phyloP scores from a whole-genome alignment of 1,140 invertebrate genomes.

The Drosophila pandora region DNA sequence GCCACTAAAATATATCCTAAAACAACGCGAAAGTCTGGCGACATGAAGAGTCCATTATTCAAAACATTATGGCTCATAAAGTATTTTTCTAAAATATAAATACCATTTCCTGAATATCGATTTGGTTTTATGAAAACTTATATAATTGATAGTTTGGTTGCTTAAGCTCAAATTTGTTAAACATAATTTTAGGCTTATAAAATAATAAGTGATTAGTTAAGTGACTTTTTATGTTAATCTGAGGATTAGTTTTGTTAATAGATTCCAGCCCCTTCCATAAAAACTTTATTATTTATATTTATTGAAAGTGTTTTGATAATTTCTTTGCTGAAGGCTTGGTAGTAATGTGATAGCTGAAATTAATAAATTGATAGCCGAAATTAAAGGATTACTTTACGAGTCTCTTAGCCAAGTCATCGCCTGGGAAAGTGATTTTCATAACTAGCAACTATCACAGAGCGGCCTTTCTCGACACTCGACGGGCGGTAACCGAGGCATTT shows the following conservation, averaged over 20 bases:
- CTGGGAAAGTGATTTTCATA: constrained; percentile 15
- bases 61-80: constrained; percentile 1
- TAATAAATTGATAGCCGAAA: constrained; percentile 8
- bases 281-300: neutral
- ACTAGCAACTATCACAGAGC: neutral
- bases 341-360: constrained; percentile 8
- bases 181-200: neutral
- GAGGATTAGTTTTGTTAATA: neutral
- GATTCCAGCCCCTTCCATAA: neutral
- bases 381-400: constrained; percentile 26
- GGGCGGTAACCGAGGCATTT: constrained; percentile 39
- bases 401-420: constrained; percentile 16
- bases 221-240: neutral
- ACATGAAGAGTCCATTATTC: neutral
- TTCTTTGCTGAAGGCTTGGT: neutral
- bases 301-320: no score
- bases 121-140: neutral
- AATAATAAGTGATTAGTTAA: neutral
- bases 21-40: neutral
- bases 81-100: neutral
- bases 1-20: neutral
- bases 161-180: neutral
- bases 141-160: neutral
- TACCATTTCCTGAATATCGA: neutral
- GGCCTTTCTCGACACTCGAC: constrained; percentile 9